Evolutionary conservation across 2,888 invertebrate genomes (phyloP), one percentile per base, ranked within the genome.

Genomic region (Calephelis perditalis): DNA sequence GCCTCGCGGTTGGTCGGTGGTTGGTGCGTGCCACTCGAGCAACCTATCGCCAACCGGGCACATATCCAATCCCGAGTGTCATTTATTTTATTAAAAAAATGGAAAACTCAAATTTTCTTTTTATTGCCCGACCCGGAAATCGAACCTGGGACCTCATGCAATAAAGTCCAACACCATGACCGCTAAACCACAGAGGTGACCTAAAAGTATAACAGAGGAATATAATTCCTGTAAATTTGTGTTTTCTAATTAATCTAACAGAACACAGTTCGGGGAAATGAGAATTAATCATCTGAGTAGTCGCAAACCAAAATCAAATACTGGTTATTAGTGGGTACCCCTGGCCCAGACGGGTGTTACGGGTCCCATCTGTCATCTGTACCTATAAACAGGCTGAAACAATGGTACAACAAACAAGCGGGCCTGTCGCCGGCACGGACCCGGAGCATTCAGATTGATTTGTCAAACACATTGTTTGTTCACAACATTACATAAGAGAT

Each of bases 281-380:
- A 46, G 35, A 46, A 35, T 35, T 46, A 46, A 59, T 7, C 49
- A 59, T 52, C 11, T 49, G 44, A 55, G 3, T 40, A 55, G 44
- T 59, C 37, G 55, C 55, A 55, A 59, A 55, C 55, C 46, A 59
- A 15, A 49, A 11, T 59, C 55, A 37, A 55, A 46, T 56, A 54
- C 60, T 56, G 65, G 62, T 65, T 59, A 65, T 62, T 56, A 57
- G 56, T 61, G 57, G 59, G 57, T 57, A 62, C 61, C 61, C 59
- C 37, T 61, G 56, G 47, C 78, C 79, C 77, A 78, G 75, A 77
- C 75, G 77, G 77, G 69, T 69, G 67, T 67, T 65, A 62, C 61
- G 67, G 66, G 66, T 79, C 76, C 80, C 79, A 81, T 81, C 79
- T 80, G 80, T 83, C 81, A 81, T 77, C 75, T 74, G 74, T 79